phyloP scores from a whole-genome alignment of 2,888 invertebrate species.

The Heliconius ethilla region DNA sequence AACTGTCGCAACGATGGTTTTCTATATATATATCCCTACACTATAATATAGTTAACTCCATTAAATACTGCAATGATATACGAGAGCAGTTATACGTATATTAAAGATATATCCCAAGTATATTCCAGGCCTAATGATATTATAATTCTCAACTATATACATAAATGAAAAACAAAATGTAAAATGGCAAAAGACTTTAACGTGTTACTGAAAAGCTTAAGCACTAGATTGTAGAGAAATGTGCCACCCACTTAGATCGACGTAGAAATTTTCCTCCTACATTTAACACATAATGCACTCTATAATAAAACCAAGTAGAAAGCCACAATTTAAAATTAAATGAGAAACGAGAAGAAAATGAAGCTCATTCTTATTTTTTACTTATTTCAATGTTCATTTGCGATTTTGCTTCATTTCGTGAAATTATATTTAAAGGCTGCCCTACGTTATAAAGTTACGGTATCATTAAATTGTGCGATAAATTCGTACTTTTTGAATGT shows the following conservation, averaged over 20 bases:
- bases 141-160: neutral
- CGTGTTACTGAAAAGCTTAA: constrained; percentile 3
- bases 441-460: neutral
- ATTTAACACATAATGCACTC: constrained; percentile 15
- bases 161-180: neutral
- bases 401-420: constrained; percentile 15
- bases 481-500: neutral
- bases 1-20: neutral
- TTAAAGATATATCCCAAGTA: no score
- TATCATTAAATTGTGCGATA: neutral
- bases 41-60: neutral
- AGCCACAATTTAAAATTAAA: constrained; percentile 11
- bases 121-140: no score
- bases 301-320: constrained; percentile 8
- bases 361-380: constrained; percentile 13
- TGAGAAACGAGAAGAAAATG: constrained; percentile 24
- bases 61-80: neutral
- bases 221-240: neutral
- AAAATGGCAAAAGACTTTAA: neutral
- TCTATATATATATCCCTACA: neutral
- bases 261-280: constrained; percentile 8
- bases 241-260: neutral
- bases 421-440: constrained; percentile 15
- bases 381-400: neutral
- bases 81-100: neutral